These are phyloP conservation scores for Pygocentrus nattereri DNA, from an alignment of 2,797 vertebrate species.

Conservation along the genomic window DNA sequence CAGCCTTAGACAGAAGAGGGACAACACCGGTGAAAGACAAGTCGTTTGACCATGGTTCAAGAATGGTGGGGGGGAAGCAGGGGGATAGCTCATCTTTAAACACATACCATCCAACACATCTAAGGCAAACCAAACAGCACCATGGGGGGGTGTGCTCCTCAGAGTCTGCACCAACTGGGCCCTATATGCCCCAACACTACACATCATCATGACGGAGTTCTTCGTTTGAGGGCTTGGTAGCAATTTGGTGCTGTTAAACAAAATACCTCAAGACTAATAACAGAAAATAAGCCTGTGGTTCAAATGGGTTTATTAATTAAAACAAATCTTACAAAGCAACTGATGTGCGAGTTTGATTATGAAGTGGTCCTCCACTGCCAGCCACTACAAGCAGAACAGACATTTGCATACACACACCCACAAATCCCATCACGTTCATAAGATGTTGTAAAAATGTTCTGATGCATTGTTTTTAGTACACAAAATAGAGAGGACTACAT, in stretches of 20 bases:
- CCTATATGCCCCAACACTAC: not conserved
- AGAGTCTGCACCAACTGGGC: not conserved
- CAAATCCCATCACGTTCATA: too few species aligned
- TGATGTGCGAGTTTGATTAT: too few species aligned
- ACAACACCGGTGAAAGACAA: slow-evolving; percentile 76
- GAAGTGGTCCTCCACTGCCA: too few species aligned
- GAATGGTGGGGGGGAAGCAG: slow-evolving; percentile 60
- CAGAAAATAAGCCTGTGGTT: too few species aligned
- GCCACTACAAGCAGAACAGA: too few species aligned
- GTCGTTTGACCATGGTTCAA: slow-evolving; percentile 70
- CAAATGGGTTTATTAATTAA: too few species aligned
- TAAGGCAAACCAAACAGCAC: slow-evolving; percentile 69
- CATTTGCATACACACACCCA: too few species aligned
- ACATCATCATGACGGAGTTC: not conserved
- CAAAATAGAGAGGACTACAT: too few species aligned
- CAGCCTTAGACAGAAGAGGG: slow-evolving; percentile 69
- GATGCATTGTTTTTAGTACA: too few species aligned
- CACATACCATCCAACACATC: slow-evolving; percentile 69
- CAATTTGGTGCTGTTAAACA: not conserved
- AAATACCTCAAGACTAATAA: too few species aligned
- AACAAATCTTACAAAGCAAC: too few species aligned
- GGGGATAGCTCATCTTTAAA: slow-evolving; percentile 71
- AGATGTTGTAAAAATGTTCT: too few species aligned
- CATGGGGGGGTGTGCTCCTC: slow-evolving; percentile 41
- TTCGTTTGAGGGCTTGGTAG: not conserved